Conservation (phyloP, 64 coral and sea anemone genomes). For the Orbicella faveolata region DNA sequence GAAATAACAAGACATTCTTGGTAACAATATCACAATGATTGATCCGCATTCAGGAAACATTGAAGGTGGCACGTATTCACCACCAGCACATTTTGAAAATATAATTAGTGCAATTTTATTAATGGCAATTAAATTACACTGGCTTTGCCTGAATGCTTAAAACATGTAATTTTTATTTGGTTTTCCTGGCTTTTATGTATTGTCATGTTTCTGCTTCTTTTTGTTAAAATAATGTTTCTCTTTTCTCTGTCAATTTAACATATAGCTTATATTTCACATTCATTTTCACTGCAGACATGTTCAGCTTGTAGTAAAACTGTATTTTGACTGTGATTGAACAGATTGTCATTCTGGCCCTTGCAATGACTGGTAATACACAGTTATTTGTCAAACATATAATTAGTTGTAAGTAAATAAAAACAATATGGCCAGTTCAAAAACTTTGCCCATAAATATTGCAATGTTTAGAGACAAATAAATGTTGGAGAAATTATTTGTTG, state of each 20-base stretch:
- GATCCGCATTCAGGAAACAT: neutral
- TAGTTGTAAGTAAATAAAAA: constrained; percentile 23
- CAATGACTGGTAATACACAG: neutral
- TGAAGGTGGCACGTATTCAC: neutral
- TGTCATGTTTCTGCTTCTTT: neutral
- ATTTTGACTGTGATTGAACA: neutral
- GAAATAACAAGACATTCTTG: neutral
- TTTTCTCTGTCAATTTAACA: neutral
- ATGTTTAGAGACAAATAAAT: constrained; percentile 32
- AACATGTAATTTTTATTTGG: neutral
- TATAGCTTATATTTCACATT: neutral
- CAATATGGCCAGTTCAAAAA: constrained; percentile 9
- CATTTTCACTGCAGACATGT: neutral
- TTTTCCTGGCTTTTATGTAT: neutral
- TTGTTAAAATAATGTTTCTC: constrained; percentile 2
- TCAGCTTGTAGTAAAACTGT: neutral
- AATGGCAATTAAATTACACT: constrained; percentile 12
- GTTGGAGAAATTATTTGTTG: neutral
- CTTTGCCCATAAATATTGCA: constrained; percentile 16
- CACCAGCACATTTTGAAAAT: neutral
- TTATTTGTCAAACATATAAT: constrained; percentile 14
- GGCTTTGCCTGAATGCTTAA: neutral
- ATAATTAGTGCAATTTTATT: neutral
- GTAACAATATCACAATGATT: neutral
- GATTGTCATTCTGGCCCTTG: neutral